Evolutionary conservation across 2,797 vertebrate species (phyloP).

Genomic region (Capromys pilorides): DNA sequence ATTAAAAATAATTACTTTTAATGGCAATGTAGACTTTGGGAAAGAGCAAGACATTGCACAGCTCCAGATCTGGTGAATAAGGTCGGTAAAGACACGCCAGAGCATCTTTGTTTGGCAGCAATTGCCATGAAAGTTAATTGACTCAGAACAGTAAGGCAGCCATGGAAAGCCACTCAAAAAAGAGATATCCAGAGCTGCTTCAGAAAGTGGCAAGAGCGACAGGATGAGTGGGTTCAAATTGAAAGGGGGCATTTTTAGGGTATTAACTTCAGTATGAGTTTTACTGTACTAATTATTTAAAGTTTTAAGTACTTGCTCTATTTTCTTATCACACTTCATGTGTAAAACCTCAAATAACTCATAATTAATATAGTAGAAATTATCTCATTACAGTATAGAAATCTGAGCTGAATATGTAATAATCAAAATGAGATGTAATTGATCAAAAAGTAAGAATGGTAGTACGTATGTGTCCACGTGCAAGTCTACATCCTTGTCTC

Average conservation of each 20-base stretch:
- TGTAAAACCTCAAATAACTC: not conserved
- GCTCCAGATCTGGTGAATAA: not conserved
- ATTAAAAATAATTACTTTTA: not conserved
- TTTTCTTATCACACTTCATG: not conserved
- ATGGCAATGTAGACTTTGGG: not conserved
- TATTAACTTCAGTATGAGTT: not conserved
- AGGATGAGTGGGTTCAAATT: not conserved
- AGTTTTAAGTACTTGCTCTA: not conserved
- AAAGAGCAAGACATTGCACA: not conserved
- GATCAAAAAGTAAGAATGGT: not conserved
- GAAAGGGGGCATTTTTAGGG: not conserved
- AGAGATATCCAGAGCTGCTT: not conserved
- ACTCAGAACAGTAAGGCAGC: not conserved
- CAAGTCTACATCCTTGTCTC: not conserved
- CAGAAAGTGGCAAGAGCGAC: not conserved
- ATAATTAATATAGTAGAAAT: not conserved
- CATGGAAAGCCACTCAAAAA: not conserved
- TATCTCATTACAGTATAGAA: not conserved
- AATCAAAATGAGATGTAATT: not conserved
- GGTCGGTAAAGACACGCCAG: not conserved
- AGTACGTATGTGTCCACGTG: not conserved
- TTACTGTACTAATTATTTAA: not conserved
- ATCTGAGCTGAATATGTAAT: not conserved
- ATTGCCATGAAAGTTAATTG: not conserved
- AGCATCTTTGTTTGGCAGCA: not conserved